phyloP scores from a whole-genome alignment of 2,113 vertebrate species.

The Gyps fulvus region DNA sequence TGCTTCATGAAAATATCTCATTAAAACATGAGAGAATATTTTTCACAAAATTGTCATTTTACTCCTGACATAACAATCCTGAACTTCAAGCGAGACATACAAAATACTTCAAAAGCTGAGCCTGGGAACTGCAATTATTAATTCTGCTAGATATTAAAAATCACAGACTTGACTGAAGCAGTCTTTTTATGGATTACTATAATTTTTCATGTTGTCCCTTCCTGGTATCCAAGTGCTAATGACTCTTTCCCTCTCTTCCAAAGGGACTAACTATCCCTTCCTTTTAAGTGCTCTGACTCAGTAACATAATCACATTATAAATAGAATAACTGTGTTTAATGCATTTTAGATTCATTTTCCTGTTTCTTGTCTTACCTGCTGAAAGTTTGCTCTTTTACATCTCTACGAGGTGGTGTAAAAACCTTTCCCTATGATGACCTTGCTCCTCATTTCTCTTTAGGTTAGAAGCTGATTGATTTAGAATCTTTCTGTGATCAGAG shows the following conservation, averaged over 20 bases:
- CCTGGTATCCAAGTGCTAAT: neutral
- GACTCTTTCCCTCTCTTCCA: neutral
- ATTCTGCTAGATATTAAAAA: neutral
- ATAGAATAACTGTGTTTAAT: neutral
- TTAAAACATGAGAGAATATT: neutral
- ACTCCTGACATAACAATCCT: neutral
- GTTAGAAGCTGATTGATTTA: neutral
- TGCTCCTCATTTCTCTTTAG: neutral
- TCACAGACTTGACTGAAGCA: neutral
- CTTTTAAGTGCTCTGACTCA: neutral
- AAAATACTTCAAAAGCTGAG: neutral
- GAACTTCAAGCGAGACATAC: neutral
- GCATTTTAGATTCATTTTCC: neutral
- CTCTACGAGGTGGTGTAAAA: neutral
- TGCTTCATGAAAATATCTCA: neutral
- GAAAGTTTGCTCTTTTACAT: neutral
- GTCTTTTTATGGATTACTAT: neutral
- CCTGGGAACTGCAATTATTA: neutral
- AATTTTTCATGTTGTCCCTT: neutral
- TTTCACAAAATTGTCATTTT: neutral
- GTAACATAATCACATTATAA: neutral
- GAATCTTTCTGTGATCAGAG: neutral
- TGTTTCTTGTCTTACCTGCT: neutral
- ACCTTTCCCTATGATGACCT: neutral
- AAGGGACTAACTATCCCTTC: neutral